Evolutionary conservation across 2,888 invertebrate genomes (phyloP).

Genomic region (Mesorhabditis sp.): DNA sequence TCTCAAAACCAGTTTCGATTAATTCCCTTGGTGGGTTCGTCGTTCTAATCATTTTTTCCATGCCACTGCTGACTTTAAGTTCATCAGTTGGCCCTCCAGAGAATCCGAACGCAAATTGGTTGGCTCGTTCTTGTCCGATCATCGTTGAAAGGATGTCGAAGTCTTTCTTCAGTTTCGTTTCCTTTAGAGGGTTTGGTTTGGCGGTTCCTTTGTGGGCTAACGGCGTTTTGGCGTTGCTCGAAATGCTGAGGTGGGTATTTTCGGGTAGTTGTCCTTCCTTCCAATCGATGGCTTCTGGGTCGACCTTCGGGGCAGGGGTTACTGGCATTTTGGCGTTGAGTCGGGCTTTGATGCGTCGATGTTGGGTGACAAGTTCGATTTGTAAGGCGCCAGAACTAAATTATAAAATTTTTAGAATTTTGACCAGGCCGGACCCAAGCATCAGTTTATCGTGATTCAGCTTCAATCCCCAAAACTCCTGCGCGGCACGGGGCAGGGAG

Average conservation of each 20-base stretch:
- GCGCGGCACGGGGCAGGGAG: not conserved
- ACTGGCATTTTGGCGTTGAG: not conserved
- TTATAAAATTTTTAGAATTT: not conserved
- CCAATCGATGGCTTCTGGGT: not conserved
- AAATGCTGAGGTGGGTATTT: not conserved
- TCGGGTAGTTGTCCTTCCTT: not conserved
- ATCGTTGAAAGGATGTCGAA: not conserved
- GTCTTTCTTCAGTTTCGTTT: not conserved
- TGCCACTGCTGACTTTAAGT: too few relatives aligned
- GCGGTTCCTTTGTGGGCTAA: not conserved
- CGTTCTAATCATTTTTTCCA: too few relatives aligned
- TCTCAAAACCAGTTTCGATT: too few relatives aligned
- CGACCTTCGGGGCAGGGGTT: not conserved
- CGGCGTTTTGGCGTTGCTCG: not conserved
- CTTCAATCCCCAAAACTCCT: not conserved
- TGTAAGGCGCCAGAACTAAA: not conserved
- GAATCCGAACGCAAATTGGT: not conserved
- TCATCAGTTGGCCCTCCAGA: not conserved
- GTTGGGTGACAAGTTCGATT: slow-evolving; percentile 2
- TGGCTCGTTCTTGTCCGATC: not conserved
- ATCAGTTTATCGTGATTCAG: not conserved
- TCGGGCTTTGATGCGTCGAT: not conserved
- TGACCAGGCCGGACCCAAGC: not conserved
- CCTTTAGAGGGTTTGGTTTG: not conserved
- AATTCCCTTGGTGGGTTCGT: too few relatives aligned